These are phyloP conservation scores for Benitochromis conjunctus DNA, from an alignment of 2,113 vertebrate species.

Conservation along the genomic window DNA sequence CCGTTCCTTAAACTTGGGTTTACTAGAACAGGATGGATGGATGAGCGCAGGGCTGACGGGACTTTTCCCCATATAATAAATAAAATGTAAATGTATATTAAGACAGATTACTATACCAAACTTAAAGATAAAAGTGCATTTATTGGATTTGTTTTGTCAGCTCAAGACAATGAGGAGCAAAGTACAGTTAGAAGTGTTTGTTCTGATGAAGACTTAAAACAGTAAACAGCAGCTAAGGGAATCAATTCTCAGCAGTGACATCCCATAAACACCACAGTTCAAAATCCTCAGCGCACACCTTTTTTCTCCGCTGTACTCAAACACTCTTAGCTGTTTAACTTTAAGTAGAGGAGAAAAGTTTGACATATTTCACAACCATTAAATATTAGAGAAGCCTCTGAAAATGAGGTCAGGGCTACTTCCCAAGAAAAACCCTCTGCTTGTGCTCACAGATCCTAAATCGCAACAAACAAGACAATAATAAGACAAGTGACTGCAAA, in stretches of 20 bases:
- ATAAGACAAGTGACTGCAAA: rapidly evolving
- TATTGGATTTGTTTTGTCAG: neutral
- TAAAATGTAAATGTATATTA: rapidly evolving
- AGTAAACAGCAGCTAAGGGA: neutral
- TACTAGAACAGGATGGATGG: neutral
- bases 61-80: rapidly evolving
- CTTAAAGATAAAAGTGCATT: rapidly evolving
- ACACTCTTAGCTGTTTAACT: rapidly evolving
- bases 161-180: rapidly evolving
- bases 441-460: neutral
- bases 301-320: rapidly evolving
- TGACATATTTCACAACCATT: neutral
- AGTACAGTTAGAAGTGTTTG: neutral
- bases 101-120: neutral
- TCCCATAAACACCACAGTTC: rapidly evolving
- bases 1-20: rapidly evolving
- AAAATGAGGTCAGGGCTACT: rapidly evolving
- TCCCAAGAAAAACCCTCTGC: rapidly evolving
- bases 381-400: rapidly evolving
- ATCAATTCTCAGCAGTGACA: neutral
- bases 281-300: neutral
- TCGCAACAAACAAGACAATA: rapidly evolving
- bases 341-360: neutral
- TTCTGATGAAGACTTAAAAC: rapidly evolving
- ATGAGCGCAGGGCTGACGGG: rapidly evolving